phyloP scores from a whole-genome alignment of 2,113 vertebrate species.

The Solenodon paradoxus region DNA sequence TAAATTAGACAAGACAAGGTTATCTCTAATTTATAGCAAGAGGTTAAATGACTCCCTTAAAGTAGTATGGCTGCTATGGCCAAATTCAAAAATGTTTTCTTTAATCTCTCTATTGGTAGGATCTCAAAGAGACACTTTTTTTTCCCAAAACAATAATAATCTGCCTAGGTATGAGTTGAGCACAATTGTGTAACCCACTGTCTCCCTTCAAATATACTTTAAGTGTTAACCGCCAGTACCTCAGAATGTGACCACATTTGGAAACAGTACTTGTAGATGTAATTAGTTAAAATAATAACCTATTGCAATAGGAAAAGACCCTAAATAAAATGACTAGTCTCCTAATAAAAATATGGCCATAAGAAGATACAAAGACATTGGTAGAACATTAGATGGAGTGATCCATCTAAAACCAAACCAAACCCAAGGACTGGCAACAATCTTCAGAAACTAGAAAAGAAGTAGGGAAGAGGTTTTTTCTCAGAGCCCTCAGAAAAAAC shows the following conservation, averaged over 20 bases:
- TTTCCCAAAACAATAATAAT: not conserved
- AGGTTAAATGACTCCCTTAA: not conserved
- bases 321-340: not conserved
- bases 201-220: too few species aligned
- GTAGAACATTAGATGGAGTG: not conserved
- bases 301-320: not conserved
- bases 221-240: too few species aligned
- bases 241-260: too few species aligned
- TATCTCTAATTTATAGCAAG: not conserved
- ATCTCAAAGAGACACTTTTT: not conserved
- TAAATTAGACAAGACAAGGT: not conserved
- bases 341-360: not conserved
- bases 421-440: not conserved
- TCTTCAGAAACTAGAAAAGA: not conserved
- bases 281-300: not conserved
- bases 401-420: not conserved
- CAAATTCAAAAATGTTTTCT: not conserved
- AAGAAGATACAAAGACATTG: not conserved
- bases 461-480: not conserved
- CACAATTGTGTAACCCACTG: too few species aligned
- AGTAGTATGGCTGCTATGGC: not conserved
- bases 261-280: too few species aligned
- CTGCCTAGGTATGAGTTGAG: not conserved
- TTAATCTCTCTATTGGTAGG: not conserved
- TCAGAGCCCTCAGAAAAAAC: not conserved